Percentiles rank a stretch among this genome's conserved stretches.
Conservation (phyloP, 1,140 invertebrate genomes). For the Latrodectus geometricus region DNA sequence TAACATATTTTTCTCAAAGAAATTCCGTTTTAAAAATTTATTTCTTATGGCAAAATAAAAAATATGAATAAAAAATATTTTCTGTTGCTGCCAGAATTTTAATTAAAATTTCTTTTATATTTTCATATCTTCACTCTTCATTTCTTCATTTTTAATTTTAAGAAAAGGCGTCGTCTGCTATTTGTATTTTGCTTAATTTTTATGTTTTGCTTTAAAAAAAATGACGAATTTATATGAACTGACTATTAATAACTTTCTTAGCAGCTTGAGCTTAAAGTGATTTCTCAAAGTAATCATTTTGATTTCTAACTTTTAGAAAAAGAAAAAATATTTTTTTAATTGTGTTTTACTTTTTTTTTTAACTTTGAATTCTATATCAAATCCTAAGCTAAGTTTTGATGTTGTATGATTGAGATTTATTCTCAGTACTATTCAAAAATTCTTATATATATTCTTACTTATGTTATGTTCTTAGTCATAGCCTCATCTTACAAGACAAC, state of each 20-base stretch:
- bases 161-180: background rate
- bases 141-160: slow-evolving; percentile 11
- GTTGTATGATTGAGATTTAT: too few relatives aligned
- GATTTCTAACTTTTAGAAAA: background rate
- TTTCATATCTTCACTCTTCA: background rate
- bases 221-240: background rate
- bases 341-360: background rate
- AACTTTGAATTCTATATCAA: too few relatives aligned
- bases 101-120: slow-evolving; percentile 11
- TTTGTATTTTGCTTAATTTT: background rate
- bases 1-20: slow-evolving; percentile 4
- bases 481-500: too few relatives aligned
- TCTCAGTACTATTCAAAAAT: too few relatives aligned
- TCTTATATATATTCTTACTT: too few relatives aligned
- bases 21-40: background rate
- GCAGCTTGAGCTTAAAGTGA: background rate
- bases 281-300: background rate
- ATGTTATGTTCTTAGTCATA: too few relatives aligned
- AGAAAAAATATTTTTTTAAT: background rate
- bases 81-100: background rate
- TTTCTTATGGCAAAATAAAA: background rate
- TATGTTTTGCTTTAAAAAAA: background rate
- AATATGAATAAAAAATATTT: background rate
- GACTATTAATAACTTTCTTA: slow-evolving; percentile 2
- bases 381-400: too few relatives aligned